These are phyloP conservation scores for Drosophila navojoa DNA, from an alignment of 1,140 invertebrate genomes.

Conservation along the genomic window DNA sequence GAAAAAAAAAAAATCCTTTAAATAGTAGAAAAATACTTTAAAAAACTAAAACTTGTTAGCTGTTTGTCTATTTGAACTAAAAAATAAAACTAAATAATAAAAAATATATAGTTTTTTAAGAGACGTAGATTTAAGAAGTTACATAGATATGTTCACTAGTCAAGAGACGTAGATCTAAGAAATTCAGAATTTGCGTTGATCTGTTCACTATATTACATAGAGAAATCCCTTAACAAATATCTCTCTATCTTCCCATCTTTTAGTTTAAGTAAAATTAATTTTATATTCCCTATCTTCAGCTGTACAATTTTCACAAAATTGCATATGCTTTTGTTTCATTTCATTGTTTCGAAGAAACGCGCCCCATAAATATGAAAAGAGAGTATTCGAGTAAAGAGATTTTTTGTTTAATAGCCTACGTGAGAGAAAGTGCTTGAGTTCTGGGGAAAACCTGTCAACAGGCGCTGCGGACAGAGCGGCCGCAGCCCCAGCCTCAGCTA, in stretches of 20 bases:
- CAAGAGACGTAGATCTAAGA: too few species aligned
- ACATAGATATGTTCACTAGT: too few species aligned
- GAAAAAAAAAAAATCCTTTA: too few species aligned
- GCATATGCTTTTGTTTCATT: slow-evolving; percentile 40
- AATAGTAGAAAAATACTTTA: too few species aligned
- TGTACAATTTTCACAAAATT: slow-evolving; percentile 19
- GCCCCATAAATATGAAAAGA: slow-evolving; percentile 47
- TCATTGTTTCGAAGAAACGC: slow-evolving; percentile 38
- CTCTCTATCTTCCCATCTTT: neutral
- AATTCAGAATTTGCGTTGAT: too few species aligned
- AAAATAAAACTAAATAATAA: too few species aligned
- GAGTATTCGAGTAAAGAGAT: neutral
- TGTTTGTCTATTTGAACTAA: too few species aligned
- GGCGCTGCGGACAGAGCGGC: slow-evolving; percentile 9
- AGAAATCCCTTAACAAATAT: neutral
- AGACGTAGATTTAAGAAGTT: too few species aligned
- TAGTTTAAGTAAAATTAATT: neutral
- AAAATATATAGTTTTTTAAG: too few species aligned
- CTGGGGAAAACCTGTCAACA: slow-evolving; percentile 59
- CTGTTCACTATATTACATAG: too few species aligned
- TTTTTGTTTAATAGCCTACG: slow-evolving; percentile 64
- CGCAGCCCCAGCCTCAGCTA: slow-evolving; percentile 6
- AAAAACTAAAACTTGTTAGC: too few species aligned
- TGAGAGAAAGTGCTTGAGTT: slow-evolving; percentile 77
- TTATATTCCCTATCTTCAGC: neutral